Percentiles rank a stretch among this genome's conserved stretches.
Evolutionary conservation across 2,888 invertebrate genomes (phyloP).

Genomic region (Drosophila anomalata): DNA sequence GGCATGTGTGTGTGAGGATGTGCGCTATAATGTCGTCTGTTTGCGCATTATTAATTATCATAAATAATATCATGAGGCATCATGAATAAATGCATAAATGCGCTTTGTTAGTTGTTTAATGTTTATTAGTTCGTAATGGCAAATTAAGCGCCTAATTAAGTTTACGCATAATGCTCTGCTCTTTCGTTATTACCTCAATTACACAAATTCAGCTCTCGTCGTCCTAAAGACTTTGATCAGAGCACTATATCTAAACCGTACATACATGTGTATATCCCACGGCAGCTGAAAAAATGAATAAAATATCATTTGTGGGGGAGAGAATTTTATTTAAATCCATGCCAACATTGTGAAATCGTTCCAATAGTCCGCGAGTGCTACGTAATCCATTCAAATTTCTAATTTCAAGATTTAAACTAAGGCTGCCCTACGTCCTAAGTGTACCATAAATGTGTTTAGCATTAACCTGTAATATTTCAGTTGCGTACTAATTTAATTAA

Average conservation of each 20-base stretch:
- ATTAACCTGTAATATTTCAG: constrained; percentile 38
- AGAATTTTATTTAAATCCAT: constrained; percentile 24
- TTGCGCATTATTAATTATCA: constrained; percentile 46
- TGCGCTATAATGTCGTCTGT: constrained; percentile 18
- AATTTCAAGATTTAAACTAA: constrained; percentile 13
- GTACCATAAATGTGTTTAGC: constrained; percentile 69
- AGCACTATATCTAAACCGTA: constrained; percentile 12
- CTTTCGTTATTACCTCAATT: constrained; percentile 60
- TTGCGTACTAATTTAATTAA: constrained; percentile 49
- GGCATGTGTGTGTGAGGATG: constrained; percentile 18
- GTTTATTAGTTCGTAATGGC: constrained; percentile 48
- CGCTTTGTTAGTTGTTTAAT: constrained; percentile 73
- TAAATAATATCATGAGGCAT: constrained; percentile 46
- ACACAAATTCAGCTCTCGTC: constrained; percentile 20
- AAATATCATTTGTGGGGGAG: background rate
- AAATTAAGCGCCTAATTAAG: constrained; percentile 58
- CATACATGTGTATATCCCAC: constrained; percentile 8
- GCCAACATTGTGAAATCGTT: constrained; percentile 49
- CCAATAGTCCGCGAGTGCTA: constrained; percentile 54
- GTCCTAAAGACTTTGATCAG: constrained; percentile 21
- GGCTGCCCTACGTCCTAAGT: constrained; percentile 41
- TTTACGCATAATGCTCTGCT: constrained; percentile 25
- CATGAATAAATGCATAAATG: constrained; percentile 62
- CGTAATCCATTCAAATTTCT: constrained; percentile 13
- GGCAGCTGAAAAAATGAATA: constrained; percentile 5